Evolutionary conservation across 2,797 vertebrate genomes (phyloP).

Genomic region (Typhlichthys eigenmanni): DNA sequence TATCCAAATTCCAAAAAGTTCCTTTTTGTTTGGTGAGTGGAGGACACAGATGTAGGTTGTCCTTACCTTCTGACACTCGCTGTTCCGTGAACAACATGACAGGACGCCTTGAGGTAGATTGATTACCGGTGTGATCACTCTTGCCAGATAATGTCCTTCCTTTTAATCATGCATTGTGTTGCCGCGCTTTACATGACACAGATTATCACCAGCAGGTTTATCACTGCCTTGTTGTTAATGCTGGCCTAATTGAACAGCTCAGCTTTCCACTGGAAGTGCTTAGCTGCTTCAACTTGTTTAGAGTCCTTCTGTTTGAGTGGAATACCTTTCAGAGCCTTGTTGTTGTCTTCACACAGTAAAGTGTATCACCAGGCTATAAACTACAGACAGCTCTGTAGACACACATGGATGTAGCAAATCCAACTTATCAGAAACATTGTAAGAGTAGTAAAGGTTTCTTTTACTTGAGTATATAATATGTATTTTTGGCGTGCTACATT

Average conservation of each 20-base stretch:
- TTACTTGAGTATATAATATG: constrained; percentile 20
- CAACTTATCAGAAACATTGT: no score
- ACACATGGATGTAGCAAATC: no score
- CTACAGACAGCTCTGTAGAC: no score
- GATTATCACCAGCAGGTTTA: constrained; percentile 68
- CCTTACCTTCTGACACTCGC: constrained; percentile 42
- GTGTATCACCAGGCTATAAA: not conserved
- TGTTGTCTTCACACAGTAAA: constrained; percentile 2
- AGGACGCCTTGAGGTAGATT: constrained; percentile 65
- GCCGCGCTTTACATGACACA: constrained; percentile 63
- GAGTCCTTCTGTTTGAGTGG: constrained; percentile 31
- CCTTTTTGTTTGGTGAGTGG: constrained; percentile 59
- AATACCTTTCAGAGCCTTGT: constrained; percentile 12
- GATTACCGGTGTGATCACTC: constrained; percentile 72
- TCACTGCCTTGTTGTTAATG: constrained; percentile 72
- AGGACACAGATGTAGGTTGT: constrained; percentile 38
- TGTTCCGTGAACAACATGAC: constrained; percentile 38
- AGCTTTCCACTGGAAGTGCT: constrained; percentile 35
- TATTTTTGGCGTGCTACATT: constrained; percentile 31
- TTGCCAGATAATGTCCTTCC: constrained; percentile 68
- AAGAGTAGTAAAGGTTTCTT: no score
- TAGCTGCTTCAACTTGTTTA: constrained; percentile 41
- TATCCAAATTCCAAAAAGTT: constrained; percentile 58
- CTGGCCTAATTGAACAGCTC: constrained; percentile 56
- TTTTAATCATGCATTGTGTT: constrained; percentile 71